Conservation (phyloP, 2,113 vertebrate species). For the Chaetodon auriga region DNA sequence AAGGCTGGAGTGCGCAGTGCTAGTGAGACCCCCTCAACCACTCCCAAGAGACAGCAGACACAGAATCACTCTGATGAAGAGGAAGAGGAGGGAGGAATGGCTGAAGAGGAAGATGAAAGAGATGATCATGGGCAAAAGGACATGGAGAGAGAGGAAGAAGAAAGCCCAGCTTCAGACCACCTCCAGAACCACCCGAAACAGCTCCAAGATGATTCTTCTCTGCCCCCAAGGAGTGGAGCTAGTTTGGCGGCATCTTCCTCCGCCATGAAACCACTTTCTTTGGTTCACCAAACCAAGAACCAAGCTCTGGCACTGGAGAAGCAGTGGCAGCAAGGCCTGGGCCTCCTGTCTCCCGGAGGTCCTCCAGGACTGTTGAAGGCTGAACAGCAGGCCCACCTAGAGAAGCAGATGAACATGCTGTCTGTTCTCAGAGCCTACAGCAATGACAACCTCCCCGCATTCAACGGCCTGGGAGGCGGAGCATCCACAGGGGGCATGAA, state of each 20-base stretch:
- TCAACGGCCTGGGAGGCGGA: slow-evolving; percentile 93
- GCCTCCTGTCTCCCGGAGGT: slow-evolving; percentile 89
- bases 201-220: slow-evolving; percentile 67
- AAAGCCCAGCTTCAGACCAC: slow-evolving; percentile 66
- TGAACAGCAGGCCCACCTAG: slow-evolving; percentile 91
- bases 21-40: slow-evolving; percentile 81
- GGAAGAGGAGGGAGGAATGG: slow-evolving; percentile 75
- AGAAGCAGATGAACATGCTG: slow-evolving; percentile 98
- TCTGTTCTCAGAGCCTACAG: slow-evolving; percentile 98
- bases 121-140: slow-evolving; percentile 80
- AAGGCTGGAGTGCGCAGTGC: slow-evolving; percentile 76
- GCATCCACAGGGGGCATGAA: slow-evolving; percentile 90
- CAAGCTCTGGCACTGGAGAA: slow-evolving; percentile 88
- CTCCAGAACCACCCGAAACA: slow-evolving; percentile 78
- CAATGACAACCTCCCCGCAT: slow-evolving; percentile 93
- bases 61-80: slow-evolving; percentile 79
- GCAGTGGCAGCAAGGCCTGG: slow-evolving; percentile 90
- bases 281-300: slow-evolving; percentile 76
- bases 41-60: slow-evolving; percentile 73
- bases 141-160: slow-evolving; percentile 75
- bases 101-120: slow-evolving; percentile 77
- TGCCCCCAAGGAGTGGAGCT: slow-evolving; percentile 79
- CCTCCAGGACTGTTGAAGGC: slow-evolving; percentile 89
- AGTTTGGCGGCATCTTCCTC: slow-evolving; percentile 67
- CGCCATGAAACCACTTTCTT: slow-evolving; percentile 56